phyloP scores from a whole-genome alignment of 2,888 invertebrate species.

The Cerastis leucographa region DNA sequence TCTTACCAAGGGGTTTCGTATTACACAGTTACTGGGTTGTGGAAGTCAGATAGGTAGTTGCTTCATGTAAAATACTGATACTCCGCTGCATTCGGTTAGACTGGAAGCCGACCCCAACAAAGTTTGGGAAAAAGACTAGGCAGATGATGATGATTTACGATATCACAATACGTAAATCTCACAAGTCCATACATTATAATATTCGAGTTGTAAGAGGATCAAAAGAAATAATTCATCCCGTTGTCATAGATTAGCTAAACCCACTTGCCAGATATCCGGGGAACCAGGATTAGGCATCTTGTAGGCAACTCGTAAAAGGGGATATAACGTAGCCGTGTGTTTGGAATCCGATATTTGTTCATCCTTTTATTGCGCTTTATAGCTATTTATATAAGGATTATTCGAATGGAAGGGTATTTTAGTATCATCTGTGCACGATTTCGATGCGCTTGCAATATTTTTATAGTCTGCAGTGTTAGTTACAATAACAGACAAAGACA shows the following conservation, averaged over 20 bases:
- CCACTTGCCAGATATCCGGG: constrained; percentile 32
- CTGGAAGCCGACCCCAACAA: too few relatives aligned
- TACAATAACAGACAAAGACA: constrained; percentile 33
- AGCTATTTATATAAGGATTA: constrained; percentile 57
- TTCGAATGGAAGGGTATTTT: constrained; percentile 48
- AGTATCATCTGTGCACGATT: constrained; percentile 48
- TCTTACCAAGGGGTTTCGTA: too few relatives aligned
- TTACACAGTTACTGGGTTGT: too few relatives aligned
- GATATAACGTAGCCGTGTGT: constrained; percentile 53
- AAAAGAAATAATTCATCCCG: constrained; percentile 57
- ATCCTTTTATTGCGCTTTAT: constrained; percentile 58
- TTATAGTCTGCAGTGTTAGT: constrained; percentile 32
- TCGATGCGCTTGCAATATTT: constrained; percentile 50
- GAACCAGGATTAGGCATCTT: constrained; percentile 52
- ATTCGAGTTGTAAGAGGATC: constrained; percentile 46
- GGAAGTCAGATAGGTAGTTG: too few relatives aligned
- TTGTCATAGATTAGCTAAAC: constrained; percentile 43
- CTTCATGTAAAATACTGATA: too few relatives aligned
- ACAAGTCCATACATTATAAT: constrained; percentile 24
- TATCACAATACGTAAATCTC: constrained; percentile 42
- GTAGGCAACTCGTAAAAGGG: constrained; percentile 63
- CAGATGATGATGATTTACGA: constrained; percentile 5
- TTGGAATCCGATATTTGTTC: constrained; percentile 60
- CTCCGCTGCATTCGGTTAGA: too few relatives aligned
- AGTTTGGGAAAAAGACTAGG: too few relatives aligned